phyloP scores from a whole-genome alignment of 2,888 invertebrate species.

The Lithophane semibrunnea region DNA sequence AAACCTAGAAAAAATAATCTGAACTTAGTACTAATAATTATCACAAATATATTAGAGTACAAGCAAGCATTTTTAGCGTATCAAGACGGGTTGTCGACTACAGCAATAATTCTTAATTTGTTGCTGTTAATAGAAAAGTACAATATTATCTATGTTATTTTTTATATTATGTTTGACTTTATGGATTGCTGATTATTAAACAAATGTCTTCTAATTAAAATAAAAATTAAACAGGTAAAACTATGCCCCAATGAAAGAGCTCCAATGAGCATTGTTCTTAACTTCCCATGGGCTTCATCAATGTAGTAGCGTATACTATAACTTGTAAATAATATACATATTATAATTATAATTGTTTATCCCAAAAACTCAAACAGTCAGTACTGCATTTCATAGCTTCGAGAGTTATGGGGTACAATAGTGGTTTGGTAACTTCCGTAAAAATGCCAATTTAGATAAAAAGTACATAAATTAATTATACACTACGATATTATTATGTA shows the following conservation, averaged over 20 bases:
- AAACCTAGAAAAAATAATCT: slow-evolving; percentile 3
- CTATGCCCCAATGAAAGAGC: slow-evolving; percentile 29
- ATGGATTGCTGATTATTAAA: slow-evolving; percentile 33
- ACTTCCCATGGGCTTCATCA: slow-evolving; percentile 19
- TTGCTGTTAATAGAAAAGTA: slow-evolving; percentile 51
- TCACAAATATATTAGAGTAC: slow-evolving; percentile 45
- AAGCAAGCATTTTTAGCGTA: slow-evolving; percentile 56
- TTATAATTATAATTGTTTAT: slow-evolving; percentile 28
- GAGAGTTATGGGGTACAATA: slow-evolving; percentile 39
- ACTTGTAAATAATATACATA: slow-evolving; percentile 41
- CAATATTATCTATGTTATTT: slow-evolving; percentile 54
- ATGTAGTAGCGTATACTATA: slow-evolving; percentile 7
- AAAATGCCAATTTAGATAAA: slow-evolving; percentile 50
- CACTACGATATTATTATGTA: slow-evolving; percentile 30
- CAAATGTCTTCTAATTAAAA: slow-evolving; percentile 30
- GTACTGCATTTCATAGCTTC: slow-evolving; percentile 17
- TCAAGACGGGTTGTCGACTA: slow-evolving; percentile 30
- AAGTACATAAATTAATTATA: slow-evolving; percentile 47
- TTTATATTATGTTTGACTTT: slow-evolving; percentile 28
- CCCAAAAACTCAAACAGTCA: slow-evolving; percentile 27
- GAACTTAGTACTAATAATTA: slow-evolving; percentile 7
- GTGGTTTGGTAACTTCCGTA: slow-evolving; percentile 30
- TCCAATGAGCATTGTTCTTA: slow-evolving; percentile 9
- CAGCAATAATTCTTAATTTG: slow-evolving; percentile 47
- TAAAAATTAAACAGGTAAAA: slow-evolving; percentile 14